Base-by-base conservation (phyloP, 2,113 vertebrate species). In the Semicossyphus pulcher region DNA sequence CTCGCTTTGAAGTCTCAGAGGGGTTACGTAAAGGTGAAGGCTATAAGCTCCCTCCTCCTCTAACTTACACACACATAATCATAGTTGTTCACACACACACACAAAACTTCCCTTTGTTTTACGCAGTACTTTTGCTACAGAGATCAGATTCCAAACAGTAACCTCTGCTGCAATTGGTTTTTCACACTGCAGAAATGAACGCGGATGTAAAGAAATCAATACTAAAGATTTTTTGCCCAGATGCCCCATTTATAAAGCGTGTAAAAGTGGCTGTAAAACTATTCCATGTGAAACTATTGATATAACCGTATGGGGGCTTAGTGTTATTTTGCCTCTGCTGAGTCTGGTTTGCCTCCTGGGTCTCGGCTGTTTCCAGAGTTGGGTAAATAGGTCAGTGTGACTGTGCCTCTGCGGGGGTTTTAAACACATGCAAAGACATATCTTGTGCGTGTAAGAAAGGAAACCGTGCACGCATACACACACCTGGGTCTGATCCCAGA, bases 401-500 rank as follows among this genome's bases (percentile, higher is more conserved):
- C 87, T 88, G 67, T 20, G 21, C 51, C 76, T 87, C 64, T 51
- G 70, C 7, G 11, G 80, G 81, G 61, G 78, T 71, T 68, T 74
- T 32, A 75, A 80, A 79, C 54, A 65, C 78, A 60, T 51, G 18
- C 65, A 65, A 32, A 44, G 66, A 62, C 54, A 57, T 20, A 25
- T 34, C n/a, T 7, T 29, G 26, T 39, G 29, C 64, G 63, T 63
- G 31, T 62, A 8, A 26, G 23, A 36, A 10, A 59, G 29, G 42
- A 72, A 36, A 61, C 7, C 6, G 47, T 4, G 25, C 32, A 66
- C 29, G 21, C 54, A 82, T 41, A 72, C 34, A 68, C 65, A 80
- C 87, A 90, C 85, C 86, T 93, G 85, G 85, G 67, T 89, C 69
- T 82, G 83, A 93, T 92, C 86, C 87, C 53, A 84, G 71, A 66